phyloP scores from a whole-genome alignment of 1,140 invertebrate species.

The Carcinoscorpius rotundicauda region DNA sequence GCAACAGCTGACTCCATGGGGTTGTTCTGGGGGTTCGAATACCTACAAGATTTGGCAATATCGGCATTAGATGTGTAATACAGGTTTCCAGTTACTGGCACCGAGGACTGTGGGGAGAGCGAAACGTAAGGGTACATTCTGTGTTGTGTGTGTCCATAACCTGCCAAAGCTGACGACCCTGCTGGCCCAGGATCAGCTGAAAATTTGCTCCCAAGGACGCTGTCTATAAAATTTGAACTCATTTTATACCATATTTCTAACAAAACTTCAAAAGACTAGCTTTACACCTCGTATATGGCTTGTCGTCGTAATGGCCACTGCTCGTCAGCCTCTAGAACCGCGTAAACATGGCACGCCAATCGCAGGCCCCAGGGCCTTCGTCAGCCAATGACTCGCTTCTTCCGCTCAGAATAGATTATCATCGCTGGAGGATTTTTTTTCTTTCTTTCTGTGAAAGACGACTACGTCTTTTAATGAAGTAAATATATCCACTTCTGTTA shows the following conservation, averaged over 20 bases:
- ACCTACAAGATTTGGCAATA: conserved; percentile 22
- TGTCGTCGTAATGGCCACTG: conserved; percentile 10
- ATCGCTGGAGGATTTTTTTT: conserved; percentile 5
- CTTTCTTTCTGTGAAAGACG: too few relatives aligned
- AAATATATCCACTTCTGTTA: too few relatives aligned
- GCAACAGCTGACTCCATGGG: conserved; percentile 43
- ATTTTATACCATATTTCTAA: conserved; percentile 44
- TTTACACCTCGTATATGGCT: conserved; percentile 13
- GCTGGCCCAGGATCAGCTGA: conserved; percentile 59
- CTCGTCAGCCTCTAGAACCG: conserved; percentile 7
- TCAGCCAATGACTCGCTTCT: conserved; percentile 24
- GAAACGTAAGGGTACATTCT: conserved; percentile 54
- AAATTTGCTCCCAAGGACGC: conserved; percentile 78
- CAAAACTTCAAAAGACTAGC: conserved; percentile 12
- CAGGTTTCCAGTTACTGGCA: conserved; percentile 37
- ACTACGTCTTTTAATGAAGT: too few relatives aligned
- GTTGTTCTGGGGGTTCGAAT: conserved; percentile 30
- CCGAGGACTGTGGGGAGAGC: conserved; percentile 52
- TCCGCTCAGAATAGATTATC: conserved; percentile 13
- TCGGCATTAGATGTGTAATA: conserved; percentile 20
- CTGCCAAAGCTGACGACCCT: conserved; percentile 26
- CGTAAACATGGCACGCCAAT: conserved; percentile 27
- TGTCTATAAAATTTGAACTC: conserved; percentile 95
- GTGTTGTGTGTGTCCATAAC: conserved; percentile 26
- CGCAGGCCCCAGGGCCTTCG: conserved; percentile 20